Percentiles rank a stretch among this genome's conserved stretches.
Conservation (phyloP, 2,888 invertebrate genomes). For the Rhopalosiphum nymphaeae region DNA sequence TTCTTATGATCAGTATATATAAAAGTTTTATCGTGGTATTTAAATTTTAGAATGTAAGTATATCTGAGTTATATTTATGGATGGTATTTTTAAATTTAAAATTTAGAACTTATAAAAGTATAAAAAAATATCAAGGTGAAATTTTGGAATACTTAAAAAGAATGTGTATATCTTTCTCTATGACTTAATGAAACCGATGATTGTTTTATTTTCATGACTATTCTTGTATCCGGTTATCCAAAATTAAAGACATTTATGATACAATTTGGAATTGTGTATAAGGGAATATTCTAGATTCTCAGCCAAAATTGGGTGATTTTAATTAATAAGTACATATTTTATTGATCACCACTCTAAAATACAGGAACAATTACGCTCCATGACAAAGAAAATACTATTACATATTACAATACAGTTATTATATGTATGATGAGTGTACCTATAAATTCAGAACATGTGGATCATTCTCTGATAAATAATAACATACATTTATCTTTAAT, state of each 20-base stretch:
- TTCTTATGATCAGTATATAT: too few relatives aligned
- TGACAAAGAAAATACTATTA: neutral
- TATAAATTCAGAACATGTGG: neutral
- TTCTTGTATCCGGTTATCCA: neutral
- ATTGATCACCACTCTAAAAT: neutral
- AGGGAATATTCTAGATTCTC: neutral
- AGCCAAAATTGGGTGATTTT: neutral
- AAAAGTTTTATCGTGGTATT: neutral
- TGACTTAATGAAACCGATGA: neutral
- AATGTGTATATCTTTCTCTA: too few relatives aligned
- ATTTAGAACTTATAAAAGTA: neutral
- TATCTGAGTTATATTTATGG: neutral
- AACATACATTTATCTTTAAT: neutral
- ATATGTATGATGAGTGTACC: neutral
- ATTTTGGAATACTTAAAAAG: neutral
- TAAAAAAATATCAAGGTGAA: neutral
- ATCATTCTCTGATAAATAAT: neutral
- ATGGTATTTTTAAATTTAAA: neutral
- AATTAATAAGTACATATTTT: neutral
- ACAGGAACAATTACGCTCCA: neutral
- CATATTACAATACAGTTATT: neutral
- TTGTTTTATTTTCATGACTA: neutral
- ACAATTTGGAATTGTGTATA: neutral
- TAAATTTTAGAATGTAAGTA: neutral
- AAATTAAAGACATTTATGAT: neutral